A percentile compares a stretch with the other conserved stretches of the same genome.
Conservation (phyloP, 2,888 invertebrate species). For the Ecliptopera silaceata region DNA sequence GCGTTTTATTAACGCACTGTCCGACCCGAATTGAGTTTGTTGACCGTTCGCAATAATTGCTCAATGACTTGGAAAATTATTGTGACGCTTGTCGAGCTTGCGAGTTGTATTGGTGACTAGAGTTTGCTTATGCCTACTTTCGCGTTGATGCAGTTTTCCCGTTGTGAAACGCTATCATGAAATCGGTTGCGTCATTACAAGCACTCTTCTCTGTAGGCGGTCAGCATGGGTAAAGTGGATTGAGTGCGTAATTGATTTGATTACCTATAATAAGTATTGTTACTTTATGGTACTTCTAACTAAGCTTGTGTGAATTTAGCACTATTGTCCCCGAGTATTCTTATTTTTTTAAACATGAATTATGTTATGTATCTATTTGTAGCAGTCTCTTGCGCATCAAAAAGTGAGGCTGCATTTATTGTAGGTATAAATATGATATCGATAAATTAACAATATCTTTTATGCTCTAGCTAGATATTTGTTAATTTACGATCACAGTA, state of each 20-base stretch:
- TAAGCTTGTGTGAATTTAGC: too few species aligned
- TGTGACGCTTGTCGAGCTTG: slow-evolving; percentile 2
- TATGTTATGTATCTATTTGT: too few species aligned
- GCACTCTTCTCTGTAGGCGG: slow-evolving; percentile 1
- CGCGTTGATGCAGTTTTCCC: too few species aligned
- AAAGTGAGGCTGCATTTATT: too few species aligned
- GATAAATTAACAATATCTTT: neutral
- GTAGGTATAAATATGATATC: too few species aligned
- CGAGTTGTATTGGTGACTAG: too few species aligned
- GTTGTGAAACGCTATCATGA: neutral
- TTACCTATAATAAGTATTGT: too few species aligned
- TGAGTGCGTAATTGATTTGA: neutral
- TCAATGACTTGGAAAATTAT: slow-evolving; percentile 5
- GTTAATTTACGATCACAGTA: neutral
- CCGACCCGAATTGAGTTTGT: slow-evolving; percentile 20
- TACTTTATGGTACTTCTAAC: neutral
- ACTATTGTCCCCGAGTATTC: too few species aligned
- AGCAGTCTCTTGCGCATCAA: too few species aligned
- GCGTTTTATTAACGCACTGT: slow-evolving; percentile 21
- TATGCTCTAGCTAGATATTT: too few species aligned
- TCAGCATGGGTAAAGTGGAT: slow-evolving; percentile 8
- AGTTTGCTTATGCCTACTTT: too few species aligned
- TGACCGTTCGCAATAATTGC: slow-evolving; percentile 13
- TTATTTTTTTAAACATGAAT: too few species aligned
- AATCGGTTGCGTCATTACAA: neutral